These are phyloP conservation scores for Garrulus glandarius DNA, from an alignment of 2,797 vertebrate species.

Conservation along the genomic window DNA sequence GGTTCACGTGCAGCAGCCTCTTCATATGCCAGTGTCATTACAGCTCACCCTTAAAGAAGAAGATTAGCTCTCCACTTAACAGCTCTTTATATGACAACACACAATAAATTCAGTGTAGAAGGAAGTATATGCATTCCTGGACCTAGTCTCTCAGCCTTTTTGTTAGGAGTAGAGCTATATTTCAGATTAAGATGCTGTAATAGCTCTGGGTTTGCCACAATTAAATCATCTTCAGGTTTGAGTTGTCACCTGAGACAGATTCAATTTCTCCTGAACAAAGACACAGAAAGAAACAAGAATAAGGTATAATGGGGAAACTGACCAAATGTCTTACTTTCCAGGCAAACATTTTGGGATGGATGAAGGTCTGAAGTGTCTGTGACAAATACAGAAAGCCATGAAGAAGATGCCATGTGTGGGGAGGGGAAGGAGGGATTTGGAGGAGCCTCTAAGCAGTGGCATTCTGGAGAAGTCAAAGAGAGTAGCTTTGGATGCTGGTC, in stretches of 20 bases:
- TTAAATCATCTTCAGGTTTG: background rate
- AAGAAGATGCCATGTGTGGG: fast-evolving
- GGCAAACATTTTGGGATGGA: background rate
- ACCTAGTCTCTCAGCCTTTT: background rate
- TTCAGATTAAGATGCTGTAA: background rate
- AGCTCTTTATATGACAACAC: background rate
- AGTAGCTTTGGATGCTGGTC: background rate
- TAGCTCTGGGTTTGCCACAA: background rate
- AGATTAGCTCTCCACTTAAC: background rate
- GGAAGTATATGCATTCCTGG: background rate
- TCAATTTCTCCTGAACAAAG: background rate
- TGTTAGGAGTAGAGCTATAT: background rate
- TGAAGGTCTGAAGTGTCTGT: background rate
- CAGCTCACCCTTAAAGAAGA: background rate
- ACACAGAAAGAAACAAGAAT: background rate
- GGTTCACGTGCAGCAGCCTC: background rate
- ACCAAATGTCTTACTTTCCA: background rate
- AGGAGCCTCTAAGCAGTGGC: background rate
- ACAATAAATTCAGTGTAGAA: background rate
- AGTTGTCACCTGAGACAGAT: background rate
- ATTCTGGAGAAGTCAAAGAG: background rate
- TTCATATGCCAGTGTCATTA: background rate
- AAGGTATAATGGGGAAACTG: background rate
- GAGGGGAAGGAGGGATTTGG: background rate
- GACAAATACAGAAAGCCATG: background rate